These are phyloP conservation scores for Myotis daubentonii DNA, from an alignment of 2,797 vertebrate genomes.

Conservation along the genomic window DNA sequence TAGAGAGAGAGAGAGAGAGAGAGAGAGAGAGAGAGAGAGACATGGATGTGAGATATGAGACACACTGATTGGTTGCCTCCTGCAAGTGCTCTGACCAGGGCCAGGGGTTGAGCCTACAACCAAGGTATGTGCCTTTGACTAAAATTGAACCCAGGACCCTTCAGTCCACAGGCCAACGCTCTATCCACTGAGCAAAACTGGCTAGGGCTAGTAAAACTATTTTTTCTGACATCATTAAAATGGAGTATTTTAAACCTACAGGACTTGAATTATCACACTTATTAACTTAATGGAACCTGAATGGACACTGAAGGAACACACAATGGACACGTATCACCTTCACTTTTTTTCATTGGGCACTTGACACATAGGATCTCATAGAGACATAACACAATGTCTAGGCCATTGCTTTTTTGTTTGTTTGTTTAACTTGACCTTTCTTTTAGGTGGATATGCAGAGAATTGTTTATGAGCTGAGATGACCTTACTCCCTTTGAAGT, in stretches of 20 bases:
- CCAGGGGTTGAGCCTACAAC: too few species aligned
- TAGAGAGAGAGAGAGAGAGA: too few species aligned
- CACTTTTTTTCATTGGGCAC: neutral
- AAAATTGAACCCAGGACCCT: too few species aligned
- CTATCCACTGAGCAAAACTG: too few species aligned
- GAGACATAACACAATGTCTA: neutral
- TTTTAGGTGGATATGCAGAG: constrained; percentile 19
- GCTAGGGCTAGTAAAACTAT: too few species aligned
- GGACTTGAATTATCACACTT: neutral
- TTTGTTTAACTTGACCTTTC: neutral
- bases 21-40: too few species aligned
- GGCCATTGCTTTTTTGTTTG: neutral
- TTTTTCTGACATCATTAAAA: neutral
- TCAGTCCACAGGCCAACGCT: too few species aligned
- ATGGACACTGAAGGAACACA: neutral
- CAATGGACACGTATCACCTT: neutral
- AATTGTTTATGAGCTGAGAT: constrained; percentile 39
- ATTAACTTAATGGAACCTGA: neutral
- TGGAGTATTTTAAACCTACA: neutral
- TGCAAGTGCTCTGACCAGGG: too few species aligned
- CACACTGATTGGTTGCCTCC: too few species aligned
- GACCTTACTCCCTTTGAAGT: constrained; percentile 44
- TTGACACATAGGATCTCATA: neutral
- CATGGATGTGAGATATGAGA: too few species aligned
- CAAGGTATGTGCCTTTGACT: too few species aligned